Percentiles rank a stretch among this genome's conserved stretches.
Conservation (phyloP, 2,113 vertebrate genomes). For the Puma concolor region DNA sequence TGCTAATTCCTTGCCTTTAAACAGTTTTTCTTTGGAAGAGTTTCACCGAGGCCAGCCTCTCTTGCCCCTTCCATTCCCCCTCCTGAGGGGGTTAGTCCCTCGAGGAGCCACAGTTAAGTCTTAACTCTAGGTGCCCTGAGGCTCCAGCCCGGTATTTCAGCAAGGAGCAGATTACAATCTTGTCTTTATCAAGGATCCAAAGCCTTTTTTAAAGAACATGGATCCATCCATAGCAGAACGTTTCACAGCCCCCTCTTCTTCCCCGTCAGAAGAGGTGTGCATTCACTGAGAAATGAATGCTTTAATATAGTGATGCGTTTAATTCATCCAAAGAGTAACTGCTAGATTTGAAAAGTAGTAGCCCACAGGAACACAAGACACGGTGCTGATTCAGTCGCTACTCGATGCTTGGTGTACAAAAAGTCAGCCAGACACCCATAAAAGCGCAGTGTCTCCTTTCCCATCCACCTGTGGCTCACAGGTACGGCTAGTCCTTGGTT, state of each 20-base stretch:
- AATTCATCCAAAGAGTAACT: not conserved
- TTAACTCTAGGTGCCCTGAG: not conserved
- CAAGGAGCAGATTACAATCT: not conserved
- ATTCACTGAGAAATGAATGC: not conserved
- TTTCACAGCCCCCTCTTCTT: not conserved
- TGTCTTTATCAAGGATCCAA: not conserved
- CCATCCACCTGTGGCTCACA: not conserved
- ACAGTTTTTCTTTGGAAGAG: not conserved
- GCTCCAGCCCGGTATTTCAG: not conserved
- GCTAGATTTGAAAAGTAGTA: not conserved
- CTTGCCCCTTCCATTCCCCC: not conserved
- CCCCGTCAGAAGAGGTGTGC: not conserved
- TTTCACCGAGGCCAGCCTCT: not conserved
- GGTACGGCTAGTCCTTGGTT: too few species aligned
- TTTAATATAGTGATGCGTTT: not conserved
- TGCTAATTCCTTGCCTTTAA: not conserved
- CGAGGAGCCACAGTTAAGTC: not conserved
- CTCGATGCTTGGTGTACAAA: not conserved
- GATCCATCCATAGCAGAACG: not conserved
- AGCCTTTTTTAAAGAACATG: not conserved
- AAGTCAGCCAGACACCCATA: accelerated
- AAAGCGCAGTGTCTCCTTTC: not conserved
- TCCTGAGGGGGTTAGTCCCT: not conserved
- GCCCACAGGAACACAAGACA: not conserved
- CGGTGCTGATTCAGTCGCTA: not conserved